phyloP scores from a whole-genome alignment of 2,888 invertebrate species.

The Drosophila kokeensis region DNA sequence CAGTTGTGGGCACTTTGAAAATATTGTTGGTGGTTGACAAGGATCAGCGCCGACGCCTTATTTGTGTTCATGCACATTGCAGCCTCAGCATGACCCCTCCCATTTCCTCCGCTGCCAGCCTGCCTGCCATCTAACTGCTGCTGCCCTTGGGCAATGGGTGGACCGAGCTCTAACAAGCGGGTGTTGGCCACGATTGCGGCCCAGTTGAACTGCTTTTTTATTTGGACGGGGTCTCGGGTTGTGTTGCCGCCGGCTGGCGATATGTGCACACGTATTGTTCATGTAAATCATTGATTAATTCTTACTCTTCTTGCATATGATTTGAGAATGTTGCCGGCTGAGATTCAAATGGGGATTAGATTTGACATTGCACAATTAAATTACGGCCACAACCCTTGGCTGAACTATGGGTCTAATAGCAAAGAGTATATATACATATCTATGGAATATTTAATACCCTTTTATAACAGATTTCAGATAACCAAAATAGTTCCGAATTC shows the following conservation, averaged over 20 bases:
- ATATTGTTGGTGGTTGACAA: conserved; percentile 81
- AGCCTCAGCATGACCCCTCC: conserved; percentile 16
- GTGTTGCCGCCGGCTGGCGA: conserved; percentile 56
- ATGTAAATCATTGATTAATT: conserved; percentile 84
- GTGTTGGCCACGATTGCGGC: conserved; percentile 61
- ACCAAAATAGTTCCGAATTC: background rate
- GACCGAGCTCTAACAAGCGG: conserved; percentile 70
- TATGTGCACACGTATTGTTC: conserved; percentile 79
- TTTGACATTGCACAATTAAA: conserved; percentile 36
- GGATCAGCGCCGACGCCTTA: conserved; percentile 83
- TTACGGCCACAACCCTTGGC: conserved; percentile 31
- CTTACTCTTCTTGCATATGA: conserved; percentile 79
- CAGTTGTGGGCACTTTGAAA: conserved; percentile 62
- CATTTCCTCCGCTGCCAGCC: conserved; percentile 18
- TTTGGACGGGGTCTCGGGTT: conserved; percentile 25
- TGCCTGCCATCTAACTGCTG: conserved; percentile 30
- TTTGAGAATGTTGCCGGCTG: conserved; percentile 61
- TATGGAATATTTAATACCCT: conserved; percentile 9
- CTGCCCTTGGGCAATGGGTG: conserved; percentile 69
- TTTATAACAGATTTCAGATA: background rate
- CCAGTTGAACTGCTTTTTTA: conserved; percentile 31
- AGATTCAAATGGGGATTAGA: conserved; percentile 18
- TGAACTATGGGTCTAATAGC: conserved; percentile 6
- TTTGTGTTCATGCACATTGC: conserved; percentile 78
- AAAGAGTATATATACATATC: background rate